phyloP scores from a whole-genome alignment of 2,113 vertebrate species.

The Phainopepla nitens region DNA sequence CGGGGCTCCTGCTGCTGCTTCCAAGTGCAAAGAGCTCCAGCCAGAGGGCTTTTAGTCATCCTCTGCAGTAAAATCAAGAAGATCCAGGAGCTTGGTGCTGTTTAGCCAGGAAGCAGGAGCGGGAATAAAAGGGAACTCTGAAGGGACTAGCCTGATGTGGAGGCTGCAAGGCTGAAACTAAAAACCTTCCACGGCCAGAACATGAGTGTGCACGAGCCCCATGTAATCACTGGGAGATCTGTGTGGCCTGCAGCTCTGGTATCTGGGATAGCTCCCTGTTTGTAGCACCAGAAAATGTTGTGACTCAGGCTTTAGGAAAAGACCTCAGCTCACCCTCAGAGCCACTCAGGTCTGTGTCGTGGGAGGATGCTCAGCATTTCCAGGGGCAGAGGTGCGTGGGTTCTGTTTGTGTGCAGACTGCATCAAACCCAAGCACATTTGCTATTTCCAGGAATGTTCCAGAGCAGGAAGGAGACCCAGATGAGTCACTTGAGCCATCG shows the following conservation, averaged over 20 bases:
- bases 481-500: background rate
- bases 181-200: fast-evolving
- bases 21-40: background rate
- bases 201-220: fast-evolving
- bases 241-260: background rate
- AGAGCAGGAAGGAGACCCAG: background rate
- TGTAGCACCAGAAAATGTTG: too few relatives aligned
- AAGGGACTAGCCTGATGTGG: background rate
- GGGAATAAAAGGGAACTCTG: background rate
- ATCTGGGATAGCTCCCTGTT: fast-evolving
- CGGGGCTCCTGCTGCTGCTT: background rate
- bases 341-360: background rate
- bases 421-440: background rate
- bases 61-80: background rate
- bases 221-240: background rate
- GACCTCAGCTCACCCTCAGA: background rate
- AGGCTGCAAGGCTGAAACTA: background rate
- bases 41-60: background rate
- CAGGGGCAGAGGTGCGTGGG: background rate
- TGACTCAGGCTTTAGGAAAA: background rate
- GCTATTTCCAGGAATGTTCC: background rate
- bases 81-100: background rate
- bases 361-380: background rate
- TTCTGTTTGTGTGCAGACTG: background rate
- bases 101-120: background rate